A percentile compares a stretch with the other conserved stretches of the same genome.
phyloP scores from a whole-genome alignment of 1,140 invertebrate genomes.

The Steinernema feltiae region DNA sequence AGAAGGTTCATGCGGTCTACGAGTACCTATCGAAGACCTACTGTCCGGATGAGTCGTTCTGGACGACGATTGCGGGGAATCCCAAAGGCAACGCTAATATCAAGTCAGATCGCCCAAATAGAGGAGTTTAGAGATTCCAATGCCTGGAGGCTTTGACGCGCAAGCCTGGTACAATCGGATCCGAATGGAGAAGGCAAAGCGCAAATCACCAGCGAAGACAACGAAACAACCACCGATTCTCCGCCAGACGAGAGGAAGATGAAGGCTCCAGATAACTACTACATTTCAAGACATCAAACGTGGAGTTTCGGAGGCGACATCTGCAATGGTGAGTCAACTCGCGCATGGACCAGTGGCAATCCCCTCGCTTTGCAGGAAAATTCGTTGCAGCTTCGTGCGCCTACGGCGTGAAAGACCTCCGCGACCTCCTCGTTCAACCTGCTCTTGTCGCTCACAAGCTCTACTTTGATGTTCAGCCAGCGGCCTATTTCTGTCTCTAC shows the following conservation, averaged over 20 bases:
- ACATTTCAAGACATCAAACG: constrained; percentile 28
- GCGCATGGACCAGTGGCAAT: neutral
- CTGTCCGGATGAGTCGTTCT: constrained; percentile 23
- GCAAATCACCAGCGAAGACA: neutral
- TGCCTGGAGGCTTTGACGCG: neutral
- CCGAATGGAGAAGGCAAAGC: neutral
- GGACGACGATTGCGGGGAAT: constrained; percentile 23
- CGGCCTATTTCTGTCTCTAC: constrained; percentile 43
- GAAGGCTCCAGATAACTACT: too few relatives aligned
- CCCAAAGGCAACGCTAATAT: constrained; percentile 8
- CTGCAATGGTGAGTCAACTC: neutral
- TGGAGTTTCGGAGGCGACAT: neutral
- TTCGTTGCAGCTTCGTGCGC: constrained; percentile 43
- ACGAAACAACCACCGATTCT: neutral
- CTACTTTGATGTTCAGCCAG: constrained; percentile 48
- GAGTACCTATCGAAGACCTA: constrained; percentile 17
- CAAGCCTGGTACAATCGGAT: neutral
- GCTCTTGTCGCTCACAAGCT: constrained; percentile 51
- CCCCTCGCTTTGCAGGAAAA: neutral
- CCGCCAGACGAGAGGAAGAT: too few relatives aligned
- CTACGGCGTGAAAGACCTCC: constrained; percentile 44
- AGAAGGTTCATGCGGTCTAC: constrained; percentile 14
- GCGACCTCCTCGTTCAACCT: constrained; percentile 32
- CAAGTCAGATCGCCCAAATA: neutral
- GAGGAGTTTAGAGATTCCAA: neutral